phyloP scores from a whole-genome alignment of 2,113 vertebrate genomes.

The Seriola quinqueradiata region DNA sequence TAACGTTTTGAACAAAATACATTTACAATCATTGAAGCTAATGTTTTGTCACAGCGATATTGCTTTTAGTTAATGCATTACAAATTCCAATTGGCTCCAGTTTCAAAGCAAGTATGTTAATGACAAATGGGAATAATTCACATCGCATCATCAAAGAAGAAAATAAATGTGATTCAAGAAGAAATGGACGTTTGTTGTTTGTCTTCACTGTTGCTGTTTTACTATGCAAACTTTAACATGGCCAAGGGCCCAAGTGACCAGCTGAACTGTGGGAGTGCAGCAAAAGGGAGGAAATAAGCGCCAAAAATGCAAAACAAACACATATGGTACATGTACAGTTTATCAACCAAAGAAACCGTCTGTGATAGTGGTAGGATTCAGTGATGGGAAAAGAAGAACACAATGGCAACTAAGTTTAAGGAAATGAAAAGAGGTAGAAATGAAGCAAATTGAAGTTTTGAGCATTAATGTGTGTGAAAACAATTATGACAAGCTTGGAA shows the following conservation, averaged over 20 bases:
- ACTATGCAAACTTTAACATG: neutral
- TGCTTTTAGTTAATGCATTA: slow-evolving; percentile 43
- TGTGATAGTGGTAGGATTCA: neutral
- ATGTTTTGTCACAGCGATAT: slow-evolving; percentile 47
- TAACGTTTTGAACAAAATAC: slow-evolving; percentile 38
- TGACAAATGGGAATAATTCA: slow-evolving; percentile 35
- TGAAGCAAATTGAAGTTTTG: slow-evolving; percentile 9
- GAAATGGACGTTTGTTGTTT: neutral
- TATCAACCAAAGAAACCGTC: neutral
- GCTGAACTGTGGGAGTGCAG: slow-evolving; percentile 50
- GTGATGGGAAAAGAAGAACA: slow-evolving; percentile 13
- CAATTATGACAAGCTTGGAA: slow-evolving; percentile 1
- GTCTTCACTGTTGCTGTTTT: neutral
- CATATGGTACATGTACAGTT: neutral
- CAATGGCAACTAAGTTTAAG: neutral
- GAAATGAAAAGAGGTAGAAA: slow-evolving; percentile 52
- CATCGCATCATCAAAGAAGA: slow-evolving; percentile 20
- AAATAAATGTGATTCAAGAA: slow-evolving; percentile 25
- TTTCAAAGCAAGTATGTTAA: slow-evolving; percentile 23
- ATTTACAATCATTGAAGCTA: slow-evolving; percentile 43
- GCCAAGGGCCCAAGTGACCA: slow-evolving; percentile 21
- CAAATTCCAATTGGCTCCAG: slow-evolving; percentile 39
- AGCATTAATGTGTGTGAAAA: slow-evolving; percentile 5
- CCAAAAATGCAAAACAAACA: slow-evolving; percentile 10
- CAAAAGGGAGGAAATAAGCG: neutral